phyloP scores from a whole-genome alignment of 2,113 vertebrate species.

The Cariama cristata region DNA sequence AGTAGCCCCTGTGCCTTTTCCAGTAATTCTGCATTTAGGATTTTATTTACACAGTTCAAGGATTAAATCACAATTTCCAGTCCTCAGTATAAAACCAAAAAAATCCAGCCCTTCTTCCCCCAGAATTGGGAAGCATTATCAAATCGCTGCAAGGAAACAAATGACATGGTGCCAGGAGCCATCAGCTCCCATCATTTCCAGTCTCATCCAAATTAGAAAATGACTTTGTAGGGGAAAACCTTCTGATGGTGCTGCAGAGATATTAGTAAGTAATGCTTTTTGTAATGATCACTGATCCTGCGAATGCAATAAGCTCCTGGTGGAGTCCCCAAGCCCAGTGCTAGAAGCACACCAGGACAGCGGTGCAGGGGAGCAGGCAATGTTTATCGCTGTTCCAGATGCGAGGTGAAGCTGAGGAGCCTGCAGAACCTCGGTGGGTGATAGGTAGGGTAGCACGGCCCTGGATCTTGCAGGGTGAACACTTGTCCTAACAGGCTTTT shows the following conservation, averaged over 20 bases:
- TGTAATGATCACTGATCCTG: background rate
- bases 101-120: background rate
- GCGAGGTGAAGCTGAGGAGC: background rate
- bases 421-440: background rate
- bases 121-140: background rate
- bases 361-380: background rate
- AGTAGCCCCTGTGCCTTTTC: background rate
- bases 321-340: background rate
- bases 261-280: background rate
- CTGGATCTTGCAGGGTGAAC: background rate
- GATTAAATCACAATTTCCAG: conserved; percentile 55
- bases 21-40: conserved; percentile 42
- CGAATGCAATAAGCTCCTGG: background rate
- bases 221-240: background rate
- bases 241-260: background rate
- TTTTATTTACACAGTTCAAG: conserved; percentile 37
- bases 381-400: background rate
- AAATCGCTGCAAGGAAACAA: background rate
- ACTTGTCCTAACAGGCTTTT: background rate
- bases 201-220: background rate
- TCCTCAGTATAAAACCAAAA: background rate
- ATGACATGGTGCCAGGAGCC: background rate
- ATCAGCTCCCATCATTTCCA: background rate
- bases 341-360: background rate
- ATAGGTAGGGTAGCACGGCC: background rate